Base-by-base conservation (phyloP, 2,888 invertebrate genomes). In the Drosophila vallismaia region DNA sequence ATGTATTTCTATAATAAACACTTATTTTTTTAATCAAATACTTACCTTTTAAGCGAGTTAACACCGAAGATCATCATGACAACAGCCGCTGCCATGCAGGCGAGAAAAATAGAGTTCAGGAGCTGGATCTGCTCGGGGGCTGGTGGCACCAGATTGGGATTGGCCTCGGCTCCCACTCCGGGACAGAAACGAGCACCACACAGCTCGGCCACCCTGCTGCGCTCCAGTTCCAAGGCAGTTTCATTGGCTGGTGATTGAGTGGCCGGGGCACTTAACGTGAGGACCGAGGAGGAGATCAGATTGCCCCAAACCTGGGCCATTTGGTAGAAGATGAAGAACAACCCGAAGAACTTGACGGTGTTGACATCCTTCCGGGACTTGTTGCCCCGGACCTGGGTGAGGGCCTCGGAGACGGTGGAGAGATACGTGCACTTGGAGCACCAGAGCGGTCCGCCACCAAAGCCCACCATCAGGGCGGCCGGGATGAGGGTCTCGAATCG, bases 261-360 rank as follows among this genome's bases (percentile, higher is more conserved):
- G 1, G 50, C 10, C 0, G 38, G 50, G 5, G 59, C 76, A 31
- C 79, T 80, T 29, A 90, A 69, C 0, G 89, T 89, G 10, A 90
- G 66, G n/a, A 90, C 90, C 74, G 96, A 94, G 0, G 97, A 97
- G 26, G 97, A 97, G 70, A 97, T 95, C 7, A 98, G 93, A 91
- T 98, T 98, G 0, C 98, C 98, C 96, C 97, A 97, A 49, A 98
- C 96, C 92, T 98, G 96, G n/a, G 98, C 96, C 93, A 97, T 95
- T 91, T 98, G 98, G 91, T 97, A 98, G 91, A 98, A 96, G 95
- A 98, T 96, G 93, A 98, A 99, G 93, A 99, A 99, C 5, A 98
- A 93, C 0, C 98, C 98, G 90, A 98, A 98, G 92, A 98, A 98
- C 80, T 97, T 93, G 8, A 97, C 97, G 48, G 98, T 96, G 59